Conservation (phyloP, 2,113 vertebrate species). For the Paralichthys olivaceus region DNA sequence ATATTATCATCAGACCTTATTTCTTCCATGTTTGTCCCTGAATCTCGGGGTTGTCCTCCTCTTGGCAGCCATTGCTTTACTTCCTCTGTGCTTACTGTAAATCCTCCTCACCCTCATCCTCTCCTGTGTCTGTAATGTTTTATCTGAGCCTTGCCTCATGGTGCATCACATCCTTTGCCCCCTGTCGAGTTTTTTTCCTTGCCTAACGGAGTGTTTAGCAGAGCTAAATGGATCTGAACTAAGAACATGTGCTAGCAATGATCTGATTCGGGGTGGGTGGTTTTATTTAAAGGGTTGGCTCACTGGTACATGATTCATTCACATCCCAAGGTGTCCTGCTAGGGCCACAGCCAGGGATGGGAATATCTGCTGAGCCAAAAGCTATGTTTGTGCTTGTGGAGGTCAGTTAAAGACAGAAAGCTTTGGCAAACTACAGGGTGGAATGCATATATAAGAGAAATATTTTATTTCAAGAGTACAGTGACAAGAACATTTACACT, state of each 20-base stretch:
- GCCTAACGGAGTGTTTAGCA: neutral
- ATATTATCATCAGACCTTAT: neutral
- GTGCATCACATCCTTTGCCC: constrained; percentile 18
- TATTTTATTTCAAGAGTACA: constrained; percentile 23
- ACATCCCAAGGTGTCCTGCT: constrained; percentile 32
- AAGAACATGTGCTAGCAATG: constrained; percentile 17
- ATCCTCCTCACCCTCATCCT: constrained; percentile 20
- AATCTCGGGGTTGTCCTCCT: neutral
- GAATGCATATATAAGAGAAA: constrained; percentile 30
- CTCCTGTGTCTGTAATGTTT: constrained; percentile 2
- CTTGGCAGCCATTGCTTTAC: neutral
- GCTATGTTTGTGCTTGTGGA: constrained; percentile 18
- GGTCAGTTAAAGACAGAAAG: constrained; percentile 36
- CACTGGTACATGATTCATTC: constrained; percentile 36
- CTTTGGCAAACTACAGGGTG: constrained; percentile 26
- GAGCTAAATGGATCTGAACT: constrained; percentile 37
- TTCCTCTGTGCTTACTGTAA: constrained; percentile 14
- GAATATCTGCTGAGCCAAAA: constrained; percentile 30
- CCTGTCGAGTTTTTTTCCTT: constrained; percentile 14
- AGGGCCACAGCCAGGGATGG: constrained; percentile 7
- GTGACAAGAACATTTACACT: constrained; percentile 13
- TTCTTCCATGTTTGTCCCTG: neutral
- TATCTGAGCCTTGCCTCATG: neutral
- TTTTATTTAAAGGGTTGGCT: constrained; percentile 43
- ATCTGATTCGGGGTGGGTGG: constrained; percentile 11